Base-by-base conservation (phyloP, 2,797 vertebrate species). In the Muraenolepis orangiensis region DNA sequence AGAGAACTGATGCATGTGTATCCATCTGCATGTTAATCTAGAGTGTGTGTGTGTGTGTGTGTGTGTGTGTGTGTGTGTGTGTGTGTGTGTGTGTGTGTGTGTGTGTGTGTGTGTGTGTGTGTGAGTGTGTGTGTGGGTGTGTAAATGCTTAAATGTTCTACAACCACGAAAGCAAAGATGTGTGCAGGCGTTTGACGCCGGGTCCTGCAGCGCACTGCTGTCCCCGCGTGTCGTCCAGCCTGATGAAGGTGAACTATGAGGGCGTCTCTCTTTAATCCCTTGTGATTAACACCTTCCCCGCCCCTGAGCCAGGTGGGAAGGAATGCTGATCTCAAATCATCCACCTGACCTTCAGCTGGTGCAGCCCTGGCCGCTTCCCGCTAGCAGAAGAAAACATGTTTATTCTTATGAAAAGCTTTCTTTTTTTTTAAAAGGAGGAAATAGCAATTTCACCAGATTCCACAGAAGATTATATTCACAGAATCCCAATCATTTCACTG, bases 201-300 rank as follows among this genome's bases (percentile, higher is more conserved):
- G 26, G 78, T 82, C 86, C 75, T n/a, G n/a, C 70, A 72, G 85
- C 79, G 26, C 1, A 23, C n/a, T 26, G 57, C 57, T 23, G 57
- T 64, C 26, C 7, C 10, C 26, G 57, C 26, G 51, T 57, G 57
- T 26, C 57, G 2, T 64, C 23, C 11, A 74, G 73, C 71, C 73
- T 72, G 40, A 88, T 85, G 84, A 86, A 84, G 57, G 82, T 87
- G 80, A 90, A 87, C 87, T 69, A 83, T 81, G 89, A 82, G 66
- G 76, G 80, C 11, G 74, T 84, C 91, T 82, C 77, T 76, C 67
- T 86, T 87, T 83, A 87, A 91, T 90, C 86, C 84, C 79, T 73
- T 84, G 75, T 88, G 87, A 92, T 89, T 89, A 82, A 87, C 80
- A 85, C 84, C 66, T 76, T 64, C 74, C 77, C 81, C 81, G 78